Conservation (phyloP, 2,113 vertebrate genomes). For the Cisticola juncidis region DNA sequence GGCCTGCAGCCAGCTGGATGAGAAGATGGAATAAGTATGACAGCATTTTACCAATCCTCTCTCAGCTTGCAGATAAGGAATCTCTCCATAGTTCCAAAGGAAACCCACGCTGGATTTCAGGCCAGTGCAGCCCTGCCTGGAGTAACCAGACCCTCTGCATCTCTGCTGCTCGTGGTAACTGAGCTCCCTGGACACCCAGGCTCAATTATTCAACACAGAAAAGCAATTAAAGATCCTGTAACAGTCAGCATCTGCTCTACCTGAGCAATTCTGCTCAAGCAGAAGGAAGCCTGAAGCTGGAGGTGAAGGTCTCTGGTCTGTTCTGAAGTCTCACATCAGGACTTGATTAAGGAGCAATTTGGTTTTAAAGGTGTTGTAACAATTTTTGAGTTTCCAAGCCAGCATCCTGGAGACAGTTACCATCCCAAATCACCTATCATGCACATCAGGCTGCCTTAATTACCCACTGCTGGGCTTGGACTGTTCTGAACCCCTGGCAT, state of each 20-base stretch:
- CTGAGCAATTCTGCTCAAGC: not conserved
- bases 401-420: not conserved
- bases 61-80: constrained; percentile 30
- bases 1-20: constrained; percentile 11
- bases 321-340: not conserved
- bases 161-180: constrained; percentile 66
- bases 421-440: not conserved
- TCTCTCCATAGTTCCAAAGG: not conserved
- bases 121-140: constrained; percentile 6
- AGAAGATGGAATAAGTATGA: constrained; percentile 28
- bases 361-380: not conserved
- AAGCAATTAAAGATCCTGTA: constrained; percentile 69
- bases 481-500: not conserved
- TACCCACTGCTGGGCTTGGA: not conserved
- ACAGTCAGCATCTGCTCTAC: constrained; percentile 24
- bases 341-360: not conserved
- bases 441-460: not conserved
- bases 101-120: not conserved
- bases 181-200: constrained; percentile 40
- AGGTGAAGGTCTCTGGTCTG: not conserved
- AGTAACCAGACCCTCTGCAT: constrained; percentile 68
- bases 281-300: not conserved
- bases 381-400: not conserved
- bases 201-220: constrained; percentile 82
- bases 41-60: constrained; percentile 48